A percentile compares a stretch with the other conserved stretches of the same genome.
Evolutionary conservation across 2,888 invertebrate species (phyloP).

Genomic region (Nysson spinosus): DNA sequence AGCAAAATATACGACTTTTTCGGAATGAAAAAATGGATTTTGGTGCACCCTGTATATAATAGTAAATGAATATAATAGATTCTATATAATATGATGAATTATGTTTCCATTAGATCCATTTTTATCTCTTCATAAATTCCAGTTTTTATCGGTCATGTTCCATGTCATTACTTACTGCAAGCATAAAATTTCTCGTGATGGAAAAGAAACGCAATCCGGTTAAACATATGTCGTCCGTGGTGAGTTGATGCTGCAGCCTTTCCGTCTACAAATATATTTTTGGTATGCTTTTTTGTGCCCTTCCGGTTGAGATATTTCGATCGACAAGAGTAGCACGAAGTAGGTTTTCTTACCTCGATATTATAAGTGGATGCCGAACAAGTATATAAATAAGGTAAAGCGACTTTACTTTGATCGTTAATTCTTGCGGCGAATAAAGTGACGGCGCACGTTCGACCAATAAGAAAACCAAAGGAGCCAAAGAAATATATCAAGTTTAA

Average conservation of each 20-base stretch:
- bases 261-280: conserved; percentile 64
- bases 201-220: conserved; percentile 81
- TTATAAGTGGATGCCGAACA: conserved; percentile 77
- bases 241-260: conserved; percentile 73
- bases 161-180: conserved; percentile 78
- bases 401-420: conserved; percentile 76
- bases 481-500: conserved; percentile 78
- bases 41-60: too few relatives aligned
- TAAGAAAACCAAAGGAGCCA: conserved; percentile 78
- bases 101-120: too few relatives aligned
- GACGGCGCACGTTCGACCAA: conserved; percentile 77
- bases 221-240: conserved; percentile 77
- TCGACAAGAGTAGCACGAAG: not conserved
- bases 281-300: not conserved
- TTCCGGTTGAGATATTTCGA: not conserved
- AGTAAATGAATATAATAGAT: not conserved
- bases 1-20: too few relatives aligned
- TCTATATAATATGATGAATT: not conserved
- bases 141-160: too few relatives aligned
- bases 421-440: conserved; percentile 78
- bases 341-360: conserved; percentile 73
- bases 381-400: conserved; percentile 76
- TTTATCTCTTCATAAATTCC: too few relatives aligned
- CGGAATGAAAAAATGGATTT: too few relatives aligned
- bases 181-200: conserved; percentile 80